Evolutionary conservation across 2,113 vertebrate genomes (phyloP), one percentile per base, ranked within the genome.

Genomic region (Oplegnathus fasciatus): DNA sequence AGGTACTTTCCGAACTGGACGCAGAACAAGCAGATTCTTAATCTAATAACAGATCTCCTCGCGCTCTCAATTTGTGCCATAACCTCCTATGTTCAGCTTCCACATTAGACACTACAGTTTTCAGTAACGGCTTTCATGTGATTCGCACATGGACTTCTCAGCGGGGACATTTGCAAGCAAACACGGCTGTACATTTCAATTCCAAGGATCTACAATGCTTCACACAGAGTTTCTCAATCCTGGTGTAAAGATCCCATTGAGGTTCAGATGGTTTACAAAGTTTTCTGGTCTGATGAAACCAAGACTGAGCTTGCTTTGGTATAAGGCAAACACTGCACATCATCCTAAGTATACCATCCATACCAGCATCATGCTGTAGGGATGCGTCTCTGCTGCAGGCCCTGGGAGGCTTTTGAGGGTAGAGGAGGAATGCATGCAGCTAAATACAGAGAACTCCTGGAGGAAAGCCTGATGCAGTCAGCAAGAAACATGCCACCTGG

Each of bases 101-200:
- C 30, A 37, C 71, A 42, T 78, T 17, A 68, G 73, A 88, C 50
- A 24, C 10, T 34, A 11, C 61, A 58, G 57, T 22, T 34, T 20
- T 26, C 67, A 18, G 55, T 73, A 80, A 93, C 44, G 3, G 37
- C 42, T 86, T 87, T 88, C 92, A 92, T 92, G 91, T 87, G 93
- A 93, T 82, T 30, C 70, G 50, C 71, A 81, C 44, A 15, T 30
- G 75, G 60, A 46, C 64, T 28, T 26, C 34, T 69, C 37, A 32
- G 13, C 34, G 34, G 0, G 24, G 22, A 69, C 28, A 34, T 71
- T 22, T 62, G 22, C 6, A 10, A 61, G 9, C 6, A 11, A 42
- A 28, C 0, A 2, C 60, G 0, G 6, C 42, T 9, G 6, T 18
- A 52, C 26, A n/a, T 40, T 72, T 7, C 6, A 14, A 9, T 15